These are phyloP conservation scores for Danaus melanippus DNA, from an alignment of 1,140 invertebrate species.

Conservation along the genomic window DNA sequence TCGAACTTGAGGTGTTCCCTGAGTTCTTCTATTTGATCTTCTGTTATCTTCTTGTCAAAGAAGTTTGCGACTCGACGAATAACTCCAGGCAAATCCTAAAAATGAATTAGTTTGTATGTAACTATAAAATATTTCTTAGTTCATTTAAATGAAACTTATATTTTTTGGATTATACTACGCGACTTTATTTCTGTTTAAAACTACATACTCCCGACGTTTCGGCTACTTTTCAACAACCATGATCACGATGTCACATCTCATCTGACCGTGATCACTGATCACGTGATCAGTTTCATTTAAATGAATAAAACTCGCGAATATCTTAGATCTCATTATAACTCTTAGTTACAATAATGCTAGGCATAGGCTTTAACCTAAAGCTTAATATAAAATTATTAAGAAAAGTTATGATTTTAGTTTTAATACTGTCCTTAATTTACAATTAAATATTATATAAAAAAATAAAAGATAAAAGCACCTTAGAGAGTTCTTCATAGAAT, in stretches of 20 bases:
- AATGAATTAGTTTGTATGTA: conserved; percentile 69
- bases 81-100: conserved; percentile 68
- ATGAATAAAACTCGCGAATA: too few species aligned
- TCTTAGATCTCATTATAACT: too few species aligned
- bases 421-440: conserved; percentile 68
- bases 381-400: conserved; percentile 85
- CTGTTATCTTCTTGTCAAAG: conserved; percentile 18
- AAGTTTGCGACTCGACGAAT: conserved; percentile 54
- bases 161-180: too few species aligned
- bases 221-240: too few species aligned
- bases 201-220: too few species aligned
- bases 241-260: too few species aligned
- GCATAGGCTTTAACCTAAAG: conserved; percentile 59
- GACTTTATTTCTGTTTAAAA: too few species aligned
- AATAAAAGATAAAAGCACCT: conserved; percentile 9
- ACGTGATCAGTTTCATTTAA: too few species aligned
- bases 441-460: neutral
- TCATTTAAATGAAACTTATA: too few species aligned
- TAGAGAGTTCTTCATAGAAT: conserved; percentile 21
- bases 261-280: too few species aligned
- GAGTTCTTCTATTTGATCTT: conserved; percentile 20
- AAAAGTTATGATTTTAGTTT: too few species aligned
- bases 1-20: conserved; percentile 29
- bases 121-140: conserved; percentile 35
- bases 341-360: too few species aligned